These are phyloP conservation scores for Drosophila prostipennis DNA, from an alignment of 2,888 invertebrate species.

Conservation along the genomic window DNA sequence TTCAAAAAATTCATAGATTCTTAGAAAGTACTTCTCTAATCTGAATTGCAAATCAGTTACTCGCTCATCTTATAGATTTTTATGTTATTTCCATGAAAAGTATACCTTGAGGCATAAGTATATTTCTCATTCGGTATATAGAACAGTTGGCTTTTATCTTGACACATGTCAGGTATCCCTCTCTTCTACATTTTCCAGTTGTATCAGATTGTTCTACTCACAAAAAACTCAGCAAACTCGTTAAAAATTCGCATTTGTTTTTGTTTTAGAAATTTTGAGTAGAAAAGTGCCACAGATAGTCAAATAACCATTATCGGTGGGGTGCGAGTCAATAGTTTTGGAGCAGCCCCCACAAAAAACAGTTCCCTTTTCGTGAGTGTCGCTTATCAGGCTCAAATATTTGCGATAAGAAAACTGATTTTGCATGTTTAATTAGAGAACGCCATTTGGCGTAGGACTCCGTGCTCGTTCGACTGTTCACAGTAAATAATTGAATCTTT, in stretches of 20 bases:
- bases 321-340: conserved; percentile 10
- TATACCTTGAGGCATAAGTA: too few species aligned
- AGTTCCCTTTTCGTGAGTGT: not conserved
- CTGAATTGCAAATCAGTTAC: not conserved
- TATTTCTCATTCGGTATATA: too few species aligned
- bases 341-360: not conserved
- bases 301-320: not conserved
- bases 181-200: not conserved
- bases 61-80: not conserved
- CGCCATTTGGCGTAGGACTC: not conserved
- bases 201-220: not conserved
- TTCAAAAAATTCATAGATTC: not conserved
- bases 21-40: not conserved
- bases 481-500: conserved; percentile 10
- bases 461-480: too few species aligned
- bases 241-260: conserved; percentile 4
- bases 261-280: conserved; percentile 26
- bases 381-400: conserved; percentile 9
- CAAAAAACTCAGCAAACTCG: conserved; percentile 19
- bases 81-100: not conserved
- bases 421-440: conserved; percentile 26
- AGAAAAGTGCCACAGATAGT: conserved; percentile 7
- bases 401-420: conserved; percentile 24
- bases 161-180: conserved; percentile 4
- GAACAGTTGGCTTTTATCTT: not conserved